Evolutionary conservation across 2,888 invertebrate species (phyloP).

Genomic region (Rhingia campestris): DNA sequence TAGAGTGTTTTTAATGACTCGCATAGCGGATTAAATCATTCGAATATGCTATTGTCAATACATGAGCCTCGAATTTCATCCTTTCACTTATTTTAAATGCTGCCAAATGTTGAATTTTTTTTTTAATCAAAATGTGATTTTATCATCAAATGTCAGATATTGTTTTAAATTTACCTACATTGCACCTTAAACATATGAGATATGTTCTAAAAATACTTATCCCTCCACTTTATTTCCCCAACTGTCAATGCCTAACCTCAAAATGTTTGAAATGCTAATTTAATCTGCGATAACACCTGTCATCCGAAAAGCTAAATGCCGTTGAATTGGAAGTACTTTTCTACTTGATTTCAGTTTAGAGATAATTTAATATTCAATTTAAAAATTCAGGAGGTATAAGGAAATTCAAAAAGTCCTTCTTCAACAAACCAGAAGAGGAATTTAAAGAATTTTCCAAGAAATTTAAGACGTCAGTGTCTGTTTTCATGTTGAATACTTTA

Average conservation of each 20-base stretch:
- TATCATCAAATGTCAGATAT: too few species aligned
- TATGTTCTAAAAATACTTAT: not conserved
- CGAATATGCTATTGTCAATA: too few species aligned
- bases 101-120: too few species aligned
- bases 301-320: not conserved
- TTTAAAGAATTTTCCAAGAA: not conserved
- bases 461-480: not conserved
- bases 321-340: not conserved
- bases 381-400: not conserved
- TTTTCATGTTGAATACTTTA: not conserved
- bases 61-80: too few species aligned
- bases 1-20: too few species aligned
- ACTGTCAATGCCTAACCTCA: not conserved
- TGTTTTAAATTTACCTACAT: too few species aligned
- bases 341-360: constrained; percentile 5
- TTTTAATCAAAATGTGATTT: too few species aligned
- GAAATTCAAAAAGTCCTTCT: not conserved
- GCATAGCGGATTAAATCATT: too few species aligned
- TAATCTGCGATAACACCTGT: not conserved
- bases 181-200: too few species aligned
- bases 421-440: not conserved
- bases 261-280: not conserved
- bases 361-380: constrained; percentile 4
- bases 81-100: too few species aligned
- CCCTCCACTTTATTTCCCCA: not conserved